Base-by-base conservation (phyloP, 2,888 invertebrate genomes). In the Drosophila antonietae region DNA sequence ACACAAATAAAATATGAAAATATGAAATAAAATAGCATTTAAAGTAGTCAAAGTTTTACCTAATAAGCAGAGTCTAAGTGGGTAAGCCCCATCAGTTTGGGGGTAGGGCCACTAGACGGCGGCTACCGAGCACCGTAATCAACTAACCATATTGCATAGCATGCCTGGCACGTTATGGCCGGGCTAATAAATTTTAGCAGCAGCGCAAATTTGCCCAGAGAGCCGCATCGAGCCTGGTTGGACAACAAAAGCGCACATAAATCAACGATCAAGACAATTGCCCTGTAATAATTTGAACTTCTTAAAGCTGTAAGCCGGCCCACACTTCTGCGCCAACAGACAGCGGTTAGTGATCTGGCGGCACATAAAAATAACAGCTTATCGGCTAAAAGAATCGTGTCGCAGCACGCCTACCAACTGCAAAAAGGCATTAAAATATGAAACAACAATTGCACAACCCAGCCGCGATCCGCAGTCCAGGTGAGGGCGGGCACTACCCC, bases 311-410 rank as follows among this genome's bases (percentile, higher is more conserved):
- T 73, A 71, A 65, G 77, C 77, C 88, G 73, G 81, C 87, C 88
- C 81, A 83, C 81, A 81, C 76, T 55, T 77, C 66, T 53, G 28
- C 28, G 28, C 28, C 28, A 28, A 28, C 28, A 28, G 56, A 28
- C 67, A 43, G 78, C 64, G 10, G 51, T 15, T n/a, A 44, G 35
- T 18, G 58, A 89, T 87, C 82, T 75, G 88, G 88, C 88, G 80
- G 89, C 85, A 90, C 90, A 91, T 91, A 91, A 92, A 89, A 92
- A 92, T 91, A 91, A 91, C 90, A 89, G 91, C 91, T 91, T 92
- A 92, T 92, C 92, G 90, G 85, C 80, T 58, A 80, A 84, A 85
- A 83, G 87, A 91, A 91, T 92, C 92, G 92, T 92, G 92, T 91
- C 86, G 90, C 81, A 84, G 81, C 86, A 90, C 92, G 91, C 92